Base-by-base conservation (phyloP, 2,888 invertebrate species). In the Acrocera orbiculus region DNA sequence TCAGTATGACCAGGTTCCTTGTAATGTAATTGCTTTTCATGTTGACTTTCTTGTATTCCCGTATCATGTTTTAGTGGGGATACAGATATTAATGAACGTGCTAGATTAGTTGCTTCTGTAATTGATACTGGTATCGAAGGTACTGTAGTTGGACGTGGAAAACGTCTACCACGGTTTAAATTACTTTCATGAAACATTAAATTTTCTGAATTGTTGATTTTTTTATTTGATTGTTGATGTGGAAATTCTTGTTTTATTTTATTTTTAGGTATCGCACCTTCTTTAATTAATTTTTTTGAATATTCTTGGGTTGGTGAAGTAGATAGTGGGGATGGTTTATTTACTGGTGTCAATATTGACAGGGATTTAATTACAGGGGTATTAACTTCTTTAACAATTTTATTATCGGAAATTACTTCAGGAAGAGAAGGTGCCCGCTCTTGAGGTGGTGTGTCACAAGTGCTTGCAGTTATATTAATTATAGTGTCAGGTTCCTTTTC, bases 371-470 rank as follows among this genome's bases (percentile, higher is more conserved):
- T 13, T 11, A 11, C 16, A 16, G 9, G 17, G n/a, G 8, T 28
- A 28, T 4, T 28, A 16, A 7, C 10, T 5, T 16, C 16, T 10
- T n/a, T 20, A 5, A 14, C 24, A 13, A 17, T 5, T 11, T 16
- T 22, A 9, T 5, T 27, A 3, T 19, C 16, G 5, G 26, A 16
- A 9, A 16, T 35, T 4, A 16, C 15, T 9, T 20, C 16, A 28
- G 58, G 58, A 41, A 54, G 56, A 3, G 56, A 46, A 14, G 58
- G 58, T 7, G 58, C 58, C 36, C 50, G 49, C 35, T 58, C 58
- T 27, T 45, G 47, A n/a, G 58, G 58, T 40, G 58, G 58, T 26
- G 55, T 57, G 41, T 58, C 58, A 38, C 52, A 47, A 32, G 42
- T 47, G 46, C 58, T 56, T 44, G 52, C 53, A 34, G 57, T 58